Percentiles rank a stretch among this genome's conserved stretches.
phyloP scores from a whole-genome alignment of 1,140 invertebrate species.

The Aphidius ervi region DNA sequence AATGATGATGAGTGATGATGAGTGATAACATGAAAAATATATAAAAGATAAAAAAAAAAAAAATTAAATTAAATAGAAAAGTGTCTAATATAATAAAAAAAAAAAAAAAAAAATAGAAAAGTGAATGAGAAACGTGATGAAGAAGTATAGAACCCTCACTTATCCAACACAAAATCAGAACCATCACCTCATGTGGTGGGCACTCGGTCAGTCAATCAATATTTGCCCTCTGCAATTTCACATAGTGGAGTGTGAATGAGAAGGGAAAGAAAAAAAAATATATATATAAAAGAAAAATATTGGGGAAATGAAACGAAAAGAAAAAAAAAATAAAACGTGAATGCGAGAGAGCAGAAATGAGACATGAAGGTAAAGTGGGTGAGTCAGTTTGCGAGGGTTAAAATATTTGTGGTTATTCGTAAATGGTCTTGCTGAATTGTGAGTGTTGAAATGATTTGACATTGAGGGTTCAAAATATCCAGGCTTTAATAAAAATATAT shows the following conservation, averaged over 20 bases:
- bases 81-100: too few relatives aligned
- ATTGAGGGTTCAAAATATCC: too few relatives aligned
- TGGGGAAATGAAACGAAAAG: background rate
- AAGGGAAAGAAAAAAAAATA: conserved; percentile 1
- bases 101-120: background rate
- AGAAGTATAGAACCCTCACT: background rate
- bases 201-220: conserved; percentile 37
- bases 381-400: too few relatives aligned
- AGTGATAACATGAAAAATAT: too few relatives aligned
- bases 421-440: too few relatives aligned
- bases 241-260: conserved; percentile 16
- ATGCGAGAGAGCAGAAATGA: too few relatives aligned
- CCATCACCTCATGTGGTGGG: conserved; percentile 4
- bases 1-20: too few relatives aligned
- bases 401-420: too few relatives aligned
- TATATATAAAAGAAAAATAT: background rate
- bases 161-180: conserved; percentile 31
- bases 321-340: background rate
- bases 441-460: too few relatives aligned
- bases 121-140: background rate
- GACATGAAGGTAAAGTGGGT: too few relatives aligned
- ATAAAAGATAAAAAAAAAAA: background rate
- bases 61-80: background rate
- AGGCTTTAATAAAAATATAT: too few relatives aligned
- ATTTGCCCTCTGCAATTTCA: conserved; percentile 32